phyloP scores from a whole-genome alignment of 2,113 vertebrate genomes.

The Lasiurus cinereus region DNA sequence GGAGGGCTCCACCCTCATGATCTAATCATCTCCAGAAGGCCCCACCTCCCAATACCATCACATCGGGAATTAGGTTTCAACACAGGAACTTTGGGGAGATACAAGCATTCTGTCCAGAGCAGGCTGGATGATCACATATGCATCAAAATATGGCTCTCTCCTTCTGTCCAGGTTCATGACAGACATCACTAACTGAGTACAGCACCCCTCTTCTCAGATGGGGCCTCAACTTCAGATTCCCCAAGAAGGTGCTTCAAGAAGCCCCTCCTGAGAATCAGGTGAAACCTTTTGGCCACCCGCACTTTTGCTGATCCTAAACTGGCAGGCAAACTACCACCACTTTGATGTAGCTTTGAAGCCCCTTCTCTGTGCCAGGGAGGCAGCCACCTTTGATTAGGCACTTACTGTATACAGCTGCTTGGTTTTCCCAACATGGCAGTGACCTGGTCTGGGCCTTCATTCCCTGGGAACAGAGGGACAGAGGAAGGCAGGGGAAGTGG shows the following conservation, averaged over 20 bases:
- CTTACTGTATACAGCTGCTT: background rate
- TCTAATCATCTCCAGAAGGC: background rate
- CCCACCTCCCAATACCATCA: background rate
- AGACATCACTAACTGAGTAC: background rate
- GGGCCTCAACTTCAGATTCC: background rate
- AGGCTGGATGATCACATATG: background rate
- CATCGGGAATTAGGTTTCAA: background rate
- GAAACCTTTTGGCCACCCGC: background rate
- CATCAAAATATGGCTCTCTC: background rate
- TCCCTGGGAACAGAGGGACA: background rate
- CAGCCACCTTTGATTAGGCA: background rate
- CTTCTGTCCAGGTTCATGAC: background rate
- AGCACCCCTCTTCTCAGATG: background rate
- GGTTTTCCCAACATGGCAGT: background rate
- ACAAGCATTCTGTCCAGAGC: background rate
- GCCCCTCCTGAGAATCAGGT: background rate
- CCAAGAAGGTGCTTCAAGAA: background rate
- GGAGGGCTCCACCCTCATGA: background rate
- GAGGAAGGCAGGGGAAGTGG: background rate
- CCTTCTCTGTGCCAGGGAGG: background rate
- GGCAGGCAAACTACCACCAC: background rate
- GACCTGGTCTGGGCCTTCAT: background rate
- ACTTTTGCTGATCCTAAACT: background rate
- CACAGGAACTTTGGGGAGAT: no score
- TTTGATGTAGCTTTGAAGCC: background rate